Conservation (phyloP, 2,797 vertebrate genomes). For the Chloroceryle amazona region DNA sequence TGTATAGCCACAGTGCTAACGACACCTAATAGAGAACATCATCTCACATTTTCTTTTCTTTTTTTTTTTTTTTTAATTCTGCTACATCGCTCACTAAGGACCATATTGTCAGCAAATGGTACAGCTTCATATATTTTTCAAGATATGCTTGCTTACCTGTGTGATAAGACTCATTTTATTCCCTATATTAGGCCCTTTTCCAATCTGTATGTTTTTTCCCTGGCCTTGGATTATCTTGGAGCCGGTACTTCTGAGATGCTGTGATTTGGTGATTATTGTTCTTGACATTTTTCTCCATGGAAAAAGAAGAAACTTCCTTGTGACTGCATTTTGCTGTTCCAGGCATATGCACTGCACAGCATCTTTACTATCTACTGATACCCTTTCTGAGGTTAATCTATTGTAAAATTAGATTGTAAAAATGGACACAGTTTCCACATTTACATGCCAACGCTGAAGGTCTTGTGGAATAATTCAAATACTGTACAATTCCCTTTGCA, state of each 20-base stretch:
- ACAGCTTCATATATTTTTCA: conserved; percentile 57
- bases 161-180: conserved; percentile 58
- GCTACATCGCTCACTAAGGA: conserved; percentile 33
- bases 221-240: conserved; percentile 38
- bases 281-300: conserved; percentile 53
- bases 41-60: not conserved
- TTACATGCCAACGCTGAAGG: conserved; percentile 57
- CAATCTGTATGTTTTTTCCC: not conserved
- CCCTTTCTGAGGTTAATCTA: conserved; percentile 76
- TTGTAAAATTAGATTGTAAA: conserved; percentile 83
- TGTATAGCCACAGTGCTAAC: conserved; percentile 18
- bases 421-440: conserved; percentile 69
- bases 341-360: not conserved
- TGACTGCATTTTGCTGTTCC: conserved; percentile 53
- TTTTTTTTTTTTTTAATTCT: not conserved
- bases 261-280: conserved; percentile 58
- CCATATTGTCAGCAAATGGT: conserved; percentile 3
- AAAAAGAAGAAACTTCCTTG: conserved; percentile 36
- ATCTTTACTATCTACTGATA: conserved; percentile 60
- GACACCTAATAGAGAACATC: conserved; percentile 20
- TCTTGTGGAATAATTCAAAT: conserved; percentile 49
- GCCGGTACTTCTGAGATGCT: not conserved
- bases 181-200: not conserved
- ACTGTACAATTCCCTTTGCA: not conserved
- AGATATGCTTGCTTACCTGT: not conserved